Base-by-base conservation (phyloP, 2,888 invertebrate species). In the Cremastinae sp. region DNA sequence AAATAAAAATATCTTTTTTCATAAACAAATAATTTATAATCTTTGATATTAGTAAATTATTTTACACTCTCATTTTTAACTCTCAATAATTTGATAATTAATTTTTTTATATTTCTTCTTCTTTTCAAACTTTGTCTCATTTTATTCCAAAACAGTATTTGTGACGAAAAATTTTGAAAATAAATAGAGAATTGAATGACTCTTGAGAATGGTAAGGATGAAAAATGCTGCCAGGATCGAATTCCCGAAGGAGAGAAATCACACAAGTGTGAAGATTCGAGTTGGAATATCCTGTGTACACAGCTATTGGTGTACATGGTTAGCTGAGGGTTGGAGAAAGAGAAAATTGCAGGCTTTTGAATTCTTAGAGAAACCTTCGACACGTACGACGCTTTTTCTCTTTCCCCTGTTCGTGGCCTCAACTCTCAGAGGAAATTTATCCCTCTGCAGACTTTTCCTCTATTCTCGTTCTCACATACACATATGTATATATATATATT, bases 341-440 rank as follows among this genome's bases (percentile, higher is more conserved):
- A 28, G 28, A 28, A 47, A 68, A 58, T 68, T 68, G 45, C 66
- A 47, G 56, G 56, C 56, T 68, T 66, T 68, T 56, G 56, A 68
- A 56, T 56, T 20, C 56, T 56, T 12, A 18, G 12, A 20, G 28
- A 28, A 41, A 16, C 59, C 59, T 59, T 41, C 68, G 51, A 49
- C 49, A 59, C 58, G 58, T 68, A 55, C 65, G 37, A 45, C 41
- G 39, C 20, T 12, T 7, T 39, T 39, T 64, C 5, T 28, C 51
- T 7, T 51, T 16, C 8, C 2, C 49, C 14, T 9, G 16, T 68
- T 51, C 20, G 39, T 49, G 37, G 9, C 39, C 37, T 59, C 51
- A 41, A 20, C 49, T 41, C 58, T 69, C 39, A 14, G 49, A 58
- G 58, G 45, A 58, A 49, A 68, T 68, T 37, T 68, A 47, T 14